Evolutionary conservation across 2,113 vertebrate genomes (phyloP), one percentile per base, ranked within the genome.

Genomic region (Pica pica): DNA sequence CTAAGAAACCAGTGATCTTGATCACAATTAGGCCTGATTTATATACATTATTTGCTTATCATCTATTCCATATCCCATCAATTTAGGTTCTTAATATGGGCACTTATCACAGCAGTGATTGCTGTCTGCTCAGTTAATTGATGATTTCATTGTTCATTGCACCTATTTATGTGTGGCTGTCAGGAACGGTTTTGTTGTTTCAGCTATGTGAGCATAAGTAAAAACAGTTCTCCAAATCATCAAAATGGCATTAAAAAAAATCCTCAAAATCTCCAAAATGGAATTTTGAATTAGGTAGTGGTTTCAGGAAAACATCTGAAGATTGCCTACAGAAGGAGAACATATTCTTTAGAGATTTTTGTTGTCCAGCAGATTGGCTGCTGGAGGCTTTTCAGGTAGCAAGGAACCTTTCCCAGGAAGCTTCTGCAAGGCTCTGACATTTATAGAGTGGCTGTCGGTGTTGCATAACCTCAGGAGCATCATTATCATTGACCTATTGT

Each of bases 391-490:
- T 89, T 90, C 60, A 68, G 56, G 56, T 68, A 64, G 47, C 69
- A 91, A 52, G 30, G 94, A 91, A 44, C 30, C 41, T 75, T 86
- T 80, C 46, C 44, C 68, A 28, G 83, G 64, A 80, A 84, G 60
- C 59, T 92, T 90, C 83, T 90, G 79, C 56, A 27, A 68, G n/a
- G 39, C 53, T 83, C 56, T 92, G 83, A 93, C 86, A 56, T 93
- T 92, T 92, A 83, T 49, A 56, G 44, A 65, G 85, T 80, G 64
- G 64, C 52, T 88, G 88, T 59, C 0, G 0, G 64, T 75, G 60
- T 67, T 71, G 79, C 31, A 31, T 78, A 96, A 95, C 68, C 94
- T 92, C 88, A 89, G 68, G 52, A 95, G 56, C 90, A 92, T 83
- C 49, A 24, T 86, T 91, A 81, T 47, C 90, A 81, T 20, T 80